Conservation (phyloP, 1,140 invertebrate species). For the Tetranychus cinnabarinus region DNA sequence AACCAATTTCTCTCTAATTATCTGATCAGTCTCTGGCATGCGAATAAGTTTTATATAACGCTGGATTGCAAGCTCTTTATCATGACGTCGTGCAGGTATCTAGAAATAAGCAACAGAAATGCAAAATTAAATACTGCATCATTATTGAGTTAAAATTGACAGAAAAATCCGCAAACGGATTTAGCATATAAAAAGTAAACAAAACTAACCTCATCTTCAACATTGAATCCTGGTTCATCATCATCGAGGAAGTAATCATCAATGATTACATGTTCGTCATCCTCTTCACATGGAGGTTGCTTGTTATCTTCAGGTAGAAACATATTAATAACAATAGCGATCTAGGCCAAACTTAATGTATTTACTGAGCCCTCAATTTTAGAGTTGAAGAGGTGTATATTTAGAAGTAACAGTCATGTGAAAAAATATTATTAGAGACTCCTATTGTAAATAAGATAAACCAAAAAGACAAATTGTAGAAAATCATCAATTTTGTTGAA, state of each 20-base stretch:
- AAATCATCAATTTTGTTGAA: too few species aligned
- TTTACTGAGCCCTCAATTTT: too few species aligned
- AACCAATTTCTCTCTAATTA: conserved; percentile 4
- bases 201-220: neutral
- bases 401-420: too few species aligned
- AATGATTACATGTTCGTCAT: too few species aligned
- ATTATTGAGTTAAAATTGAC: neutral
- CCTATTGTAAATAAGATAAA: neutral
- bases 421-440: neutral
- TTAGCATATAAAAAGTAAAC: neutral
- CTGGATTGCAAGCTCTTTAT: neutral
- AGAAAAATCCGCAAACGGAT: neutral
- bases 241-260: too few species aligned
- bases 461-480: too few species aligned
- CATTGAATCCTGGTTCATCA: neutral
- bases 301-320: too few species aligned
- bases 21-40: neutral
- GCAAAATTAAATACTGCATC: too few species aligned
- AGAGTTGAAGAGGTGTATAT: too few species aligned
- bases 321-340: too few species aligned
- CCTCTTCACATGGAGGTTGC: too few species aligned
- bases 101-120: neutral
- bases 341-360: too few species aligned
- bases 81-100: neutral
- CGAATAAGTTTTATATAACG: conserved; percentile 1